A percentile compares a stretch with the other conserved stretches of the same genome.
Conservation (phyloP, 2,113 vertebrate species). For the Bos indicus region DNA sequence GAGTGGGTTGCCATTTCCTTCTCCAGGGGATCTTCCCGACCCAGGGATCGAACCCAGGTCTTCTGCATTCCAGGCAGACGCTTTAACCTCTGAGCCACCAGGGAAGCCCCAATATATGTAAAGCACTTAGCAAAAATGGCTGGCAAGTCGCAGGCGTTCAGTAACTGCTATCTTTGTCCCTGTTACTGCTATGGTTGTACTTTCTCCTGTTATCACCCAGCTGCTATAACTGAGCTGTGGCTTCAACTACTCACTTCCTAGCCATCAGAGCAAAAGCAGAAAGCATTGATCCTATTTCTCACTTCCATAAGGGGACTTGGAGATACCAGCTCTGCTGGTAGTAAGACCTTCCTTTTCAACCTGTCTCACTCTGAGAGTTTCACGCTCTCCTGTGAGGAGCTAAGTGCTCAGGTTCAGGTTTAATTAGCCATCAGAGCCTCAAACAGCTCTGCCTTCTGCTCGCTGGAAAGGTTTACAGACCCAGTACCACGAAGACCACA, state of each 20-base stretch:
- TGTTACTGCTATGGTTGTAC: background rate
- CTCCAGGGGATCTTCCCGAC: no score
- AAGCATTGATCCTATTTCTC: background rate
- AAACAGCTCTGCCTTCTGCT: background rate
- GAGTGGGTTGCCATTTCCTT: no score
- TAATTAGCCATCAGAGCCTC: background rate
- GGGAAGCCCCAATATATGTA: no score
- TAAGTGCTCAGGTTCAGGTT: background rate
- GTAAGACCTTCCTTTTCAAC: background rate
- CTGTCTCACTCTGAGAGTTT: background rate
- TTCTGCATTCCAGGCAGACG: no score
- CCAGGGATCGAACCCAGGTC: no score
- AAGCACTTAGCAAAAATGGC: background rate
- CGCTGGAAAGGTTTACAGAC: background rate
- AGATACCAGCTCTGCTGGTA: background rate
- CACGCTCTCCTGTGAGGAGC: background rate
- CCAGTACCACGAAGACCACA: rapidly evolving
- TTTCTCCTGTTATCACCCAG: background rate
- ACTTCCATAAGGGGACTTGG: rapidly evolving
- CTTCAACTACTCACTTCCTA: background rate
- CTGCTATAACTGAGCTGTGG: background rate
- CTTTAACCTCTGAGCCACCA: no score
- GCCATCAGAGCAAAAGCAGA: background rate
- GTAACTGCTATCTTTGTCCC: background rate
- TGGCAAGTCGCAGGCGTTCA: background rate